These are phyloP conservation scores for Trachemys scripta DNA, from an alignment of 2,113 vertebrate genomes.

Conservation along the genomic window DNA sequence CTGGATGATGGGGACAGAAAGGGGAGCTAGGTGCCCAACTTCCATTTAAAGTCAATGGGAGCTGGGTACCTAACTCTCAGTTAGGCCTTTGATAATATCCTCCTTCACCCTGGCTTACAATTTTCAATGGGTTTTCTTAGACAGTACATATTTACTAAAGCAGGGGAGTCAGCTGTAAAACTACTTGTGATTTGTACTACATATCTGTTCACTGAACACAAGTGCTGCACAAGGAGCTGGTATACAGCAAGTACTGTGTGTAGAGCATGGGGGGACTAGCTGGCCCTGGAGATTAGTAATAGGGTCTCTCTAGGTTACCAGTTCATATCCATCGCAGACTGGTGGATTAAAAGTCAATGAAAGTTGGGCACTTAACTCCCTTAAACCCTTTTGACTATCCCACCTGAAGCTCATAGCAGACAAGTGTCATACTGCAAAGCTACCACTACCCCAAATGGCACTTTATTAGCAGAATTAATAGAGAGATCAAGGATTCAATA, in stretches of 20 bases:
- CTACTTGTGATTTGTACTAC: not conserved
- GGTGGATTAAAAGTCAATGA: conserved; percentile 11
- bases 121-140: not conserved
- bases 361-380: not conserved
- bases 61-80: not conserved
- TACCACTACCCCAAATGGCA: not conserved
- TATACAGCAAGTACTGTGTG: not conserved
- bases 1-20: not conserved
- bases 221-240: not conserved
- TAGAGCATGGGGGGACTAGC: not conserved
- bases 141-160: not conserved
- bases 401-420: not conserved
- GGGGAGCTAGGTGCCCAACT: not conserved
- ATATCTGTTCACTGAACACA: not conserved
- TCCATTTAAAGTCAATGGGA: not conserved
- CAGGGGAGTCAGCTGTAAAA: not conserved
- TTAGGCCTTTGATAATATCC: not conserved
- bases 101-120: not conserved
- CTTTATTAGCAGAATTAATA: not conserved
- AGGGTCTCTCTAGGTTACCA: not conserved
- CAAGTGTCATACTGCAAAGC: not conserved
- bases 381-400: not conserved
- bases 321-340: not conserved
- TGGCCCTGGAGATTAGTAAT: not conserved
- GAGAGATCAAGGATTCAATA: not conserved